A percentile compares a stretch with the other conserved stretches of the same genome.
Conservation (phyloP, 2,888 invertebrate species). For the Oasisia sp. region DNA sequence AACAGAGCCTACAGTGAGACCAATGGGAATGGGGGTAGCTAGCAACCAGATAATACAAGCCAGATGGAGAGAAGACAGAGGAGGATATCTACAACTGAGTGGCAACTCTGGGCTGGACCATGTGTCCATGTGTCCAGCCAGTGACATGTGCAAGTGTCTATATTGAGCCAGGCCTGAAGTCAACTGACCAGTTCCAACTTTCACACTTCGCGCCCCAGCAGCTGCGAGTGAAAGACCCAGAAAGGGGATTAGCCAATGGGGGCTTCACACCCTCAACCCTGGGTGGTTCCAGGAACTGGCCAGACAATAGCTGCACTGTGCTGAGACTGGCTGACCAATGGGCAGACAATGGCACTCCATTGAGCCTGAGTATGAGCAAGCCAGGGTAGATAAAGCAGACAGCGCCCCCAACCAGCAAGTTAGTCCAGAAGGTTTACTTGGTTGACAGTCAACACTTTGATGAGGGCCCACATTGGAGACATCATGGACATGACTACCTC, state of each 20-base stretch:
- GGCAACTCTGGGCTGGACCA: not conserved
- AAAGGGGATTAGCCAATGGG: not conserved
- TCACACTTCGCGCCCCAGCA: not conserved
- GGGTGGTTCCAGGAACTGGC: not conserved
- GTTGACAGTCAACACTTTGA: not conserved
- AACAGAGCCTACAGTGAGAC: not conserved
- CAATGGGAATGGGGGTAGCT: not conserved
- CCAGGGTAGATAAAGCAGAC: constrained; percentile 6
- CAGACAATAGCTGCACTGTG: not conserved
- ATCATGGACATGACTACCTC: not conserved
- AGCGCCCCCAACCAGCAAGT: not conserved
- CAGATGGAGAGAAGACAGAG: not conserved
- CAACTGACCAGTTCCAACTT: constrained; percentile 13
- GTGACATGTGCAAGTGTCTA: not conserved
- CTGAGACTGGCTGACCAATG: not conserved
- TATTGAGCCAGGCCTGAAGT: not conserved
- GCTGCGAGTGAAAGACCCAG: not conserved
- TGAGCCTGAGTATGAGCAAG: constrained; percentile 4
- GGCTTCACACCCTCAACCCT: not conserved
- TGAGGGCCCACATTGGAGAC: not conserved
- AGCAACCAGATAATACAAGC: not conserved
- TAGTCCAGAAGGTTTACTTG: not conserved
- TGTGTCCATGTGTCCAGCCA: not conserved
- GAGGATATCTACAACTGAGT: not conserved
- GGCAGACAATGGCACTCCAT: constrained; percentile 8